Percentiles rank a stretch among this genome's conserved stretches.
These are phyloP conservation scores for Caiman crocodilus DNA, from an alignment of 2,797 vertebrate genomes.

Conservation along the genomic window DNA sequence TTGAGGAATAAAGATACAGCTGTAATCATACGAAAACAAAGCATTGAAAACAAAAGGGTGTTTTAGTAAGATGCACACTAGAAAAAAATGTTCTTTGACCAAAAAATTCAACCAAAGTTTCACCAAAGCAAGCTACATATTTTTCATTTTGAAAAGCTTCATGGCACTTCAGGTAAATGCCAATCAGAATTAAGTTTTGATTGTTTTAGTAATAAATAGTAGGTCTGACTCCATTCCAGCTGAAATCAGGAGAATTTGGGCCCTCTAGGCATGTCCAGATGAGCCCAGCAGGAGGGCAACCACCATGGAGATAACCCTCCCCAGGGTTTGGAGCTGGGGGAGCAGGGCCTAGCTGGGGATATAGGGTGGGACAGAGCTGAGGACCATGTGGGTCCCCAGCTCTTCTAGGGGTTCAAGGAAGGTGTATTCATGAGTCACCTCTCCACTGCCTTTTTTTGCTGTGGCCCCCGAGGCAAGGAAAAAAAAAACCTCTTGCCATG, in stretches of 20 bases:
- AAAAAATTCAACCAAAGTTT: slow-evolving; percentile 10
- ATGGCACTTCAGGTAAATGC: slow-evolving; percentile 34
- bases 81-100: neutral
- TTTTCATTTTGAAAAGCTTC: slow-evolving; percentile 30
- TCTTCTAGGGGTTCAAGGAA: no score
- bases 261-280: neutral
- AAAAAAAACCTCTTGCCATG: no score
- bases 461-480: no score
- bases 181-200: slow-evolving; percentile 12
- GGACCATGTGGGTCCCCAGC: no score
- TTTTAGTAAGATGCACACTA: neutral
- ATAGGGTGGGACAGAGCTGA: no score
- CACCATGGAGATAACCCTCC: no score
- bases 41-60: neutral
- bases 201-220: neutral
- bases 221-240: slow-evolving; percentile 39
- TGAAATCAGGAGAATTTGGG: slow-evolving; percentile 45
- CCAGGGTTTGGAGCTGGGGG: no score
- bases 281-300: no score
- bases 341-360: no score
- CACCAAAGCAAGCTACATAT: slow-evolving; percentile 37
- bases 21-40: neutral
- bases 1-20: neutral
- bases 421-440: no score
- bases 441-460: no score